Base-by-base conservation (phyloP, 1,140 invertebrate species). In the Dendroctonus valens region DNA sequence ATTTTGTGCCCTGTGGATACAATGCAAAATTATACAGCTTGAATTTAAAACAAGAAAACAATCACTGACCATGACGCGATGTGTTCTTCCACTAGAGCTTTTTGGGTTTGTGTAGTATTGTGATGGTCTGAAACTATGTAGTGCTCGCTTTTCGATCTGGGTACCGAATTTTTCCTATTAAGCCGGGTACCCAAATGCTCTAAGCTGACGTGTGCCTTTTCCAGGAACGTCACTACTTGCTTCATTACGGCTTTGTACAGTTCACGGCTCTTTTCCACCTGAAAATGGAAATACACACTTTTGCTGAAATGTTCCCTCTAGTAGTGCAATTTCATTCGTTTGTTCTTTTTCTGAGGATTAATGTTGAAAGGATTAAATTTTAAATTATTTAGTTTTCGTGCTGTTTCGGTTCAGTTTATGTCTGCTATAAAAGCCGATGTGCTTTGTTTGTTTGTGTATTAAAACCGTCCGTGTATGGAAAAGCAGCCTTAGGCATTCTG, bases 231-330 rank as follows among this genome's bases (percentile, higher is more conserved):
- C 12, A 89, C 84, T 48, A 91, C 87, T 79, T 92, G 89, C 75
- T 89, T 88, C 82, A 92, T 86, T 67, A 91, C 82, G 8, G 88
- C 88, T 70, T 87, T 84, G 76, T 91, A 90, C 89, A 91, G 91
- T 76, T 89, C 85, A 68, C 87, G 83, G 76, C 86, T 90, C 26
- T 87, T 83, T 78, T 91, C 89, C 68, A 86, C 87, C 89, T 92
- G 79, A 63, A 83, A 83, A n/a, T 52, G 9, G 26, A 46, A 5
- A 38, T 55, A 55, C 14, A 55, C 6, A 38, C 40, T 39, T 55
- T 38, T 40, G 44, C 44, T 46, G 12, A 46, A 11, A 46, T 46
- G 44, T 46, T 26, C 26, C 26, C 1, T 26, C 26, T 26, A 26
- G 26, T 26, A 3, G 26, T 26, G n/a, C n/a, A n/a, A n/a, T n/a